Evolutionary conservation across 2,888 invertebrate genomes (phyloP).

Genomic region (Scotopteryx bipunctaria): DNA sequence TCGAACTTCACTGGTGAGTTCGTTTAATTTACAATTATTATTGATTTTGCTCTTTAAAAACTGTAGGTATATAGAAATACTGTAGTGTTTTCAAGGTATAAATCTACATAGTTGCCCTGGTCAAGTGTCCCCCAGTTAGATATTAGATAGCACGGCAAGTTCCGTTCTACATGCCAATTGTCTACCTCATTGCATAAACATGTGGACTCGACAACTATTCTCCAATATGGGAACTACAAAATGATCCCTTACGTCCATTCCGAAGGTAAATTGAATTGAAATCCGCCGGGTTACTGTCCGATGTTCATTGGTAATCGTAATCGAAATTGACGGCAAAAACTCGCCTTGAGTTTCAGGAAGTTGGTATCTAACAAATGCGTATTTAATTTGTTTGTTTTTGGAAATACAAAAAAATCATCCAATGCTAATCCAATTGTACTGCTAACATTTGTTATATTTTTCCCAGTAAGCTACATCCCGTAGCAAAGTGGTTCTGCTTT

Average conservation of each 20-base stretch:
- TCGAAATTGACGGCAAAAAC: conserved; percentile 36
- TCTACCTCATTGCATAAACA: conserved; percentile 34
- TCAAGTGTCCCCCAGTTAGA: conserved; percentile 18
- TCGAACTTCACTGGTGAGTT: too few species aligned
- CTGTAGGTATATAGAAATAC: background rate
- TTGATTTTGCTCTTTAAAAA: background rate
- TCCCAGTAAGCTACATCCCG: too few species aligned
- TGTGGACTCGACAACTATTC: conserved; percentile 28
- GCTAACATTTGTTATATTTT: background rate
- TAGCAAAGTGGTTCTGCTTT: too few species aligned
- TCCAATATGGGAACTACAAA: conserved; percentile 47
- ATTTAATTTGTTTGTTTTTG: too few species aligned
- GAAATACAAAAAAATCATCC: background rate
- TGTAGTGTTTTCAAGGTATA: conserved; percentile 10
- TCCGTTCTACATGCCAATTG: conserved; percentile 30
- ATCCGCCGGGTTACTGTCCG: conserved; percentile 38
- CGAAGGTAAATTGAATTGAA: conserved; percentile 77
- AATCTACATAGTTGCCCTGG: conserved; percentile 15
- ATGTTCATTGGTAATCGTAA: conserved; percentile 17
- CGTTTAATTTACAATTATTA: too few species aligned
- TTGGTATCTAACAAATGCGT: background rate
- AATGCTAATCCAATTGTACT: conserved; percentile 1
- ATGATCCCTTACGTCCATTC: conserved; percentile 70
- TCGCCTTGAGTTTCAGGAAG: conserved; percentile 18
- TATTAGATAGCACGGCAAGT: conserved; percentile 19